Percentiles rank a stretch among this genome's conserved stretches.
Conservation (phyloP, 2,113 vertebrate species). For the Chascanopsetta lugubris region DNA sequence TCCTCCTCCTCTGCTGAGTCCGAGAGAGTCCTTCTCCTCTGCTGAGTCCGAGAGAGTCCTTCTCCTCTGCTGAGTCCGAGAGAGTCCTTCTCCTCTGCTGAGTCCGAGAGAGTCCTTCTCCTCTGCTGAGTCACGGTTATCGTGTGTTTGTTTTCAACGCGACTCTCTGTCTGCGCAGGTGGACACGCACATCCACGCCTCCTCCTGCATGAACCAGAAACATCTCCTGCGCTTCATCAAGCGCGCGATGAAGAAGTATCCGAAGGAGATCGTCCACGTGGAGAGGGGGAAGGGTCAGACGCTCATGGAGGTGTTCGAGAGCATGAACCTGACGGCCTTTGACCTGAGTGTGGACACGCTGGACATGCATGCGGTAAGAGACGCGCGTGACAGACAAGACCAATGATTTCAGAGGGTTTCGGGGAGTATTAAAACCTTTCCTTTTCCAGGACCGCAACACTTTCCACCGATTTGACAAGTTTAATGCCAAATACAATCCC, state of each 20-base stretch:
- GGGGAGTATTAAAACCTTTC: no score
- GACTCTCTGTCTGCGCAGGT: slow-evolving; percentile 80
- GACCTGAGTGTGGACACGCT: slow-evolving; percentile 97
- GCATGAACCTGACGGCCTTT: slow-evolving; percentile 94
- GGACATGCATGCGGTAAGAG: slow-evolving; percentile 93
- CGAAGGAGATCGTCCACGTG: slow-evolving; percentile 91
- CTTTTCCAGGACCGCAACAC: slow-evolving; percentile 92
- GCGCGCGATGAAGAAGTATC: slow-evolving; percentile 93
- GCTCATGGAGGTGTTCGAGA: slow-evolving; percentile 94
- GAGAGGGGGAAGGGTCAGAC: slow-evolving; percentile 93
- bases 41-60: background rate
- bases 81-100: slow-evolving; percentile 11
- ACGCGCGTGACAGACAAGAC: background rate
- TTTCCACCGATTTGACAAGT: slow-evolving; percentile 98
- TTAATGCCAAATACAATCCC: slow-evolving; percentile 98
- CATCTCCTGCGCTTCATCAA: slow-evolving; percentile 97
- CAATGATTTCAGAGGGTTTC: background rate
- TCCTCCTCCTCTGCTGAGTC: slow-evolving; percentile 3
- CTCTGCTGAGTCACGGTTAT: no score
- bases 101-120: background rate
- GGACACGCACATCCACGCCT: slow-evolving; percentile 98
- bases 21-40: slow-evolving; percentile 4
- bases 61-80: slow-evolving; percentile 69
- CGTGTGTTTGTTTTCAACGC: background rate
- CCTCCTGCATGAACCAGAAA: slow-evolving; percentile 99